phyloP scores from a whole-genome alignment of 2,888 invertebrate species.

The Empis livida region DNA sequence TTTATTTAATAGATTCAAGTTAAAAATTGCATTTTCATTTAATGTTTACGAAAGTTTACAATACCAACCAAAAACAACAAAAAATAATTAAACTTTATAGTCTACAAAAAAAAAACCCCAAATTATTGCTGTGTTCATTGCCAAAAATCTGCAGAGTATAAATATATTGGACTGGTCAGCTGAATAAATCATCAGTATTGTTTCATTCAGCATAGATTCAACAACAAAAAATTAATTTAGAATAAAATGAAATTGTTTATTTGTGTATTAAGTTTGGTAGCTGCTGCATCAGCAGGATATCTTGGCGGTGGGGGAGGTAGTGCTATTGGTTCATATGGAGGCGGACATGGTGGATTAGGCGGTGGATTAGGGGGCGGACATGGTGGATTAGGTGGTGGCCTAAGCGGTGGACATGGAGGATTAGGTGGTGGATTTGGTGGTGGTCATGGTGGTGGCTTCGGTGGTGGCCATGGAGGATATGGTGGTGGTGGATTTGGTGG shows the following conservation, averaged over 20 bases:
- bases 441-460: background rate
- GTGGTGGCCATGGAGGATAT: too few relatives aligned
- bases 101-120: too few relatives aligned
- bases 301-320: background rate
- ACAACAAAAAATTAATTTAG: background rate
- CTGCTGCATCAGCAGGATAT: background rate
- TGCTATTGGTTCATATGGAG: slow-evolving; percentile 1
- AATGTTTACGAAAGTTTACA: too few relatives aligned
- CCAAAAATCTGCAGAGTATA: background rate
- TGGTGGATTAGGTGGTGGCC: background rate
- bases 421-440: background rate
- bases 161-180: background rate
- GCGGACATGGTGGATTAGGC: slow-evolving; percentile 1
- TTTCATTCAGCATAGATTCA: background rate
- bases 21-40: too few relatives aligned
- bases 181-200: background rate
- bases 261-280: background rate
- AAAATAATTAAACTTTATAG: background rate
- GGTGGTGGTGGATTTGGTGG: background rate
- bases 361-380: background rate
- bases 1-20: too few relatives aligned
- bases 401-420: too few relatives aligned
- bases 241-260: background rate
- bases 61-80: background rate
- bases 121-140: background rate